phyloP scores from a whole-genome alignment of 2,888 invertebrate species.

The Acrobasis repandana region DNA sequence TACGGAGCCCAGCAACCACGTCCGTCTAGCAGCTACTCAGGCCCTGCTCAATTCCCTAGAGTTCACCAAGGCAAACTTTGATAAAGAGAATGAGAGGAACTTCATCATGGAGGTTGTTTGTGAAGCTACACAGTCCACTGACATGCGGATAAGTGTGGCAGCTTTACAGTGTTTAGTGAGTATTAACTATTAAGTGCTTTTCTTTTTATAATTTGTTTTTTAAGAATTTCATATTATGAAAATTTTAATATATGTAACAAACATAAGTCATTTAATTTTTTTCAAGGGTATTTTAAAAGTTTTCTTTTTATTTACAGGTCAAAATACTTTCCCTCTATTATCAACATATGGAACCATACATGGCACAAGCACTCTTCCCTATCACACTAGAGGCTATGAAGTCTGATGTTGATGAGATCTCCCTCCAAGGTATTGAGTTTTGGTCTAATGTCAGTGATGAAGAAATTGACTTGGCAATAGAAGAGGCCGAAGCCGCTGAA shows the following conservation, averaged over 20 bases:
- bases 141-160: conserved; percentile 96
- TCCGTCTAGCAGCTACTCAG: conserved; percentile 97
- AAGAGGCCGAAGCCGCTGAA: conserved; percentile 96
- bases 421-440: conserved; percentile 99
- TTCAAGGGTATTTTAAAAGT: not conserved
- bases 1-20: conserved; percentile 95
- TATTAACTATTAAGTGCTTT: conserved; percentile 39
- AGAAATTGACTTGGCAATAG: conserved; percentile 97
- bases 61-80: conserved; percentile 99
- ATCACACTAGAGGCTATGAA: conserved; percentile 99
- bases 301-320: conserved; percentile 55
- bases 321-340: conserved; percentile 99
- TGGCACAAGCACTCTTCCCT: conserved; percentile 98
- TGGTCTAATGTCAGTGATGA: conserved; percentile 99
- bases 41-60: conserved; percentile 98
- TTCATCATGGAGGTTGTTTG: conserved; percentile 99
- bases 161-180: conserved; percentile 97
- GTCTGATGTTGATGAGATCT: conserved; percentile 96
- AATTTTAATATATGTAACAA: no score
- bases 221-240: no score
- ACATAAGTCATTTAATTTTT: no score
- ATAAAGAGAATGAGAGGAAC: conserved; percentile 97
- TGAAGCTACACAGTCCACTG: conserved; percentile 97
- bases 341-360: conserved; percentile 99
- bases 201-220: no score